Evolutionary conservation across 1,140 invertebrate genomes (phyloP).

Genomic region (Bombyx mandarina): DNA sequence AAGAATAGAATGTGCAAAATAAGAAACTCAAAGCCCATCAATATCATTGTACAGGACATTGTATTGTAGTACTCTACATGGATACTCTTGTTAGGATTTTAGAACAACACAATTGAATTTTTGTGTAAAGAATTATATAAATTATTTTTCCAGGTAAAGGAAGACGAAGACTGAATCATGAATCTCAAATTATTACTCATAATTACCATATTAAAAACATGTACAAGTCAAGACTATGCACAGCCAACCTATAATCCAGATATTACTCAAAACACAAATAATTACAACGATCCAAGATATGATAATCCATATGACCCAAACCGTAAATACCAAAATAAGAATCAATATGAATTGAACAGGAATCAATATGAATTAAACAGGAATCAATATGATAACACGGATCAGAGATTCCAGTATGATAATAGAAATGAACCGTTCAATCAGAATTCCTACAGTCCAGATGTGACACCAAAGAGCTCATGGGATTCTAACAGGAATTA

Average conservation of each 20-base stretch:
- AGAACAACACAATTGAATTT: no score
- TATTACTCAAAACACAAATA: constrained; percentile 37
- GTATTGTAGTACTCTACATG: no score
- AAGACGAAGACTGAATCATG: constrained; percentile 53
- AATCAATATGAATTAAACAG: constrained; percentile 21
- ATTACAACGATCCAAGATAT: constrained; percentile 42
- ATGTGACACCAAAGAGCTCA: constrained; percentile 38
- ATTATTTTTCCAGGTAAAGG: constrained; percentile 26
- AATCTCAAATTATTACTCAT: constrained; percentile 40
- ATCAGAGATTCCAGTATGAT: constrained; percentile 40
- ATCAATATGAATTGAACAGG: constrained; percentile 33
- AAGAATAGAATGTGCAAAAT: no score
- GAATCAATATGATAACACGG: constrained; percentile 10
- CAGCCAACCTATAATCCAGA: constrained; percentile 46
- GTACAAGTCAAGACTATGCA: constrained; percentile 43
- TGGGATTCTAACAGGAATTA: constrained; percentile 45
- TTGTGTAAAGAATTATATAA: no score
- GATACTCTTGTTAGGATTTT: no score
- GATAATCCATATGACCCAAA: constrained; percentile 53
- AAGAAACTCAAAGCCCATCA: no score
- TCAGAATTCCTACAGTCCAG: constrained; percentile 30
- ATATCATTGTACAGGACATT: no score
- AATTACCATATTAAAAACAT: constrained; percentile 30
- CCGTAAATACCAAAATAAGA: constrained; percentile 32
- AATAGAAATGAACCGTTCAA: constrained; percentile 44